Evolutionary conservation across 2,888 invertebrate species (phyloP).

Genomic region (Amblyteles armatorius): DNA sequence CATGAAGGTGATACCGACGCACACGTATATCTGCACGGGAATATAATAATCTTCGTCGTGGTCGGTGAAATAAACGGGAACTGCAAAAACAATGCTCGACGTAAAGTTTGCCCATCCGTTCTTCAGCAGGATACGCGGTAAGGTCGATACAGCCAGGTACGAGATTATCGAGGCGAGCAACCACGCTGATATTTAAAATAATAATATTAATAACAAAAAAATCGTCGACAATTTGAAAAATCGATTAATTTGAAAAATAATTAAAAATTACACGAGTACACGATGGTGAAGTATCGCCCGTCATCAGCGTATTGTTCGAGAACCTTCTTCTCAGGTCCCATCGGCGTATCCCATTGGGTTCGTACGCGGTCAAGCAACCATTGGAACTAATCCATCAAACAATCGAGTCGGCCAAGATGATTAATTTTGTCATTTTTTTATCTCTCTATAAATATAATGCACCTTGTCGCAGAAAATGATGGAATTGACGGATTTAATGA

Average conservation of each 20-base stretch:
- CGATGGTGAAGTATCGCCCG: background rate
- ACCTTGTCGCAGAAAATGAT: background rate
- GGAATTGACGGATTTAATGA: background rate
- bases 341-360: background rate
- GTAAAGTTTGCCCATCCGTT: constrained; percentile 33
- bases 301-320: background rate
- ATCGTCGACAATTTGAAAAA: background rate
- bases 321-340: background rate
- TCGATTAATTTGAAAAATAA: background rate
- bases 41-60: constrained; percentile 39
- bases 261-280: background rate
- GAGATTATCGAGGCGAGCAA: constrained; percentile 3
- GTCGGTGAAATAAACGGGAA: constrained; percentile 27
- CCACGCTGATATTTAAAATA: constrained; percentile 7
- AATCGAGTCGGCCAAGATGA: background rate
- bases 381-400: background rate
- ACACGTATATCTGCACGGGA: constrained; percentile 23
- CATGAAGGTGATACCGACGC: background rate
- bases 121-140: background rate
- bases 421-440: too few relatives aligned
- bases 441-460: background rate
- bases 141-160: constrained; percentile 3
- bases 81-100: constrained; percentile 20
- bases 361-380: background rate
- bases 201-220: background rate